Base-by-base conservation (phyloP, 2,888 invertebrate genomes). In the Meandrusa payeni region DNA sequence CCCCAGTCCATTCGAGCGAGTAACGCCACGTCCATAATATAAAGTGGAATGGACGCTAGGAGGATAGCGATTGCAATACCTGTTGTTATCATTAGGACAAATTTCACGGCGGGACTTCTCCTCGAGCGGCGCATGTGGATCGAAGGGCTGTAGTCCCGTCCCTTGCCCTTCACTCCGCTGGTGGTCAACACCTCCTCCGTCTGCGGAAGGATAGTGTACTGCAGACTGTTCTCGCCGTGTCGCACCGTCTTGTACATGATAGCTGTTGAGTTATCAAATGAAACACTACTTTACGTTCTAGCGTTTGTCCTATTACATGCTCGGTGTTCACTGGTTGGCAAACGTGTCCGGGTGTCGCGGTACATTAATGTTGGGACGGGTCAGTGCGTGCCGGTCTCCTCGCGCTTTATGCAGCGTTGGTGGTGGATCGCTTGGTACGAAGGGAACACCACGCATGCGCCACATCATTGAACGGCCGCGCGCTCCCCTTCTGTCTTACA, bases 191-290 rank as follows among this genome's bases (percentile, higher is more conserved):
- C 89, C 68, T 91, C 91, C 69, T 93, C 93, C 44, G 92, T 92
- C 72, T 93, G 93, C 46, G 93, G 93, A 51, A 93, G 86, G 59
- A 93, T 93, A 57, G 93, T 93, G 75, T 93, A 93, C 67, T 93
- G 93, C 59, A 93, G 89, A 66, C 92, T 92, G 61, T 92, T 92
- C 72, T 93, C 93, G 50, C 93, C 93, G 72, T 93, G 93, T 51
- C 92, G 85, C 69, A 93, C 93, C 57, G 93, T 93, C 81, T 93
- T 93, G 81, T 93, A 93, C 93, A 93, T 93, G 61, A 64, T 83
- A 61, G 59, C 60, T 45, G 65, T 54, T 60, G 23, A 51, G 62
- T 69, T 65, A 47, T 72, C 62, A 70, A 72, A 73, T 65, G 66
- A 73, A 75, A 74, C 75, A 82, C 82, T 79, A 76, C 66, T 54